Evolutionary conservation across 2,113 vertebrate species (phyloP), one percentile per base, ranked within the genome.

Genomic region (Upupa epops): DNA sequence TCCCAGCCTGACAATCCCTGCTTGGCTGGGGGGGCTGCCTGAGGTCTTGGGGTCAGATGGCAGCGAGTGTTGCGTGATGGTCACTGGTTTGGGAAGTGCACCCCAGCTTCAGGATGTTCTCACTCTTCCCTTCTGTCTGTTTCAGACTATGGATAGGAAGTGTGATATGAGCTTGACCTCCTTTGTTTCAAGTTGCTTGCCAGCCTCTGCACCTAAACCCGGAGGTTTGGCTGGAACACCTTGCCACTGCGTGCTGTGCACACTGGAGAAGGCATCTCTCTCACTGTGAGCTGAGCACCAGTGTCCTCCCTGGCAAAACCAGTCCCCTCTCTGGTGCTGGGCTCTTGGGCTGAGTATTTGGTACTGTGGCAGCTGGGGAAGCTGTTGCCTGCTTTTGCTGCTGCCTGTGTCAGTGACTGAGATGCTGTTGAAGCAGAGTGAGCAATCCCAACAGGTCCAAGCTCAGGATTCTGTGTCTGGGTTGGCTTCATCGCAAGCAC

Each of bases 241-340:
- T n/a, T n/a, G n/a, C n/a, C n/a, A n/a, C n/a, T n/a, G n/a, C n/a
- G n/a, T n/a, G n/a, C n/a, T n/a, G n/a, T n/a, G n/a, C n/a, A n/a
- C n/a, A n/a, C n/a, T n/a, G n/a, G n/a, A n/a, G n/a, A n/a, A n/a
- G 56, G 31, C 9, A 0, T 18, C 3, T 49, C 78, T 19, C 0
- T 16, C 8, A 9, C 20, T 74, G 46, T 0, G 1, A 75, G 63
- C 69, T 1, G 14, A 36, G 40, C 18, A 0, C 31, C 25, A 1
- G 52, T 5, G 13, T n/a, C 40, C 29, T 2, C 55, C 64, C 17
- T 1, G 7, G 10, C 36, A 45, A 25, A 76, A n/a, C n/a, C 1
- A 2, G 18, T n/a, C 16, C 11, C 32, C 17, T 7, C 11, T 56
- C 69, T 32, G 29, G 2, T 0, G 7, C 45, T 26, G 29, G 49